These are phyloP conservation scores for Zingel zingel DNA, from an alignment of 2,113 vertebrate genomes.

Conservation along the genomic window DNA sequence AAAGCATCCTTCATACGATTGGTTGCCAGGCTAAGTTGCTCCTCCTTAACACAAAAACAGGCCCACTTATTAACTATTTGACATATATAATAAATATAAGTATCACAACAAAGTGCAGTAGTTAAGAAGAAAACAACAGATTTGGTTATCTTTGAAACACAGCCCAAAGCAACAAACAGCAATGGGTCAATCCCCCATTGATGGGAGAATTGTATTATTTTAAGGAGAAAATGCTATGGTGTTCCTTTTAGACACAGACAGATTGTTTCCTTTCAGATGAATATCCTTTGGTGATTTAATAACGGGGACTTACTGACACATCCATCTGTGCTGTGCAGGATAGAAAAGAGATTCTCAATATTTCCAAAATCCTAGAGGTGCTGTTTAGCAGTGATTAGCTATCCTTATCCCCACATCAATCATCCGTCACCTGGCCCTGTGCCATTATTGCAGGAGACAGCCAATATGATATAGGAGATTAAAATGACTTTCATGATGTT, in stretches of 20 bases:
- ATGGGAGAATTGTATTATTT: conserved; percentile 26
- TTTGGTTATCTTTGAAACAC: conserved; percentile 12
- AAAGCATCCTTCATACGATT: background rate
- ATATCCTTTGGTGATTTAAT: conserved; percentile 56
- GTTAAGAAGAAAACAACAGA: background rate
- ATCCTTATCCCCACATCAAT: conserved; percentile 56
- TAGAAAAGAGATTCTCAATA: conserved; percentile 54
- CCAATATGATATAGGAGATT: conserved; percentile 72
- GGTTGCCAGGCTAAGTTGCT: background rate
- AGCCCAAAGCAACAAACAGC: background rate
- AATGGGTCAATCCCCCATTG: conserved; percentile 23
- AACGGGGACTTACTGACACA: conserved; percentile 36
- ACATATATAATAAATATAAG: background rate
- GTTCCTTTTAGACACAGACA: conserved; percentile 24
- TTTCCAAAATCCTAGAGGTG: conserved; percentile 63
- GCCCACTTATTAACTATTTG: background rate
- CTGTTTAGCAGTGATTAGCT: conserved; percentile 62
- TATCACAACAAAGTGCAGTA: background rate
- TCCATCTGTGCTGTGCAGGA: conserved; percentile 32
- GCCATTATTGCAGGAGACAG: conserved; percentile 54
- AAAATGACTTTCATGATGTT: conserved; percentile 64
- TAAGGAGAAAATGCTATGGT: conserved; percentile 28
- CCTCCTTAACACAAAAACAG: background rate
- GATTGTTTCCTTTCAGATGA: conserved; percentile 53
- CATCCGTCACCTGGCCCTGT: conserved; percentile 39